These are phyloP conservation scores for Euzetes globulus DNA, from an alignment of 2,888 invertebrate species.

Conservation along the genomic window DNA sequence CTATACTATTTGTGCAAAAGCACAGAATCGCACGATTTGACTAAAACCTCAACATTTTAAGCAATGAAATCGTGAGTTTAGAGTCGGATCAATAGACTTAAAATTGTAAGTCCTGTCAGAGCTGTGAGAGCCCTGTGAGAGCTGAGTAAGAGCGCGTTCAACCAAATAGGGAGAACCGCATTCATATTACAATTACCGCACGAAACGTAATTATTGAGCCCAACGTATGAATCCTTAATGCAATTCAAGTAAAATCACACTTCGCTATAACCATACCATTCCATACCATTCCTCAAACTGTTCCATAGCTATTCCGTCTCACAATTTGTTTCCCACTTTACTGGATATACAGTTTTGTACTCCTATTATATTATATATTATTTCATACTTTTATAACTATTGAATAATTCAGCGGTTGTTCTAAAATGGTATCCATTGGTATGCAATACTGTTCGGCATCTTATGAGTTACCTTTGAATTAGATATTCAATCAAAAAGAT, in stretches of 20 bases:
- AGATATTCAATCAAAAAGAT: slow-evolving; percentile 27
- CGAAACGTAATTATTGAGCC: slow-evolving; percentile 27
- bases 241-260: slow-evolving; percentile 28
- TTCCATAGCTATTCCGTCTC: neutral
- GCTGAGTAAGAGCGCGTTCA: neutral
- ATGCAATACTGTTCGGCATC: slow-evolving; percentile 10
- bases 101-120: slow-evolving; percentile 18
- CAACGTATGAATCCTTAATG: slow-evolving; percentile 27
- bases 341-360: neutral
- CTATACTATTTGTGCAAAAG: neutral
- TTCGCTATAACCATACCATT: neutral
- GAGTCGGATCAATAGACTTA: slow-evolving; percentile 26
- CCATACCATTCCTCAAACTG: neutral
- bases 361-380: neutral
- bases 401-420: slow-evolving; percentile 23
- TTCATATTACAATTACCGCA: slow-evolving; percentile 28
- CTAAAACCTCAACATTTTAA: slow-evolving; percentile 21
- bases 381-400: slow-evolving; percentile 18
- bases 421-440: neutral
- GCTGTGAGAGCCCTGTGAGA: neutral
- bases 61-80: slow-evolving; percentile 29
- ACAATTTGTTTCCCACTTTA: neutral
- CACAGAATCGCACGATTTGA: slow-evolving; percentile 23
- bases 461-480: neutral
- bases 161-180: slow-evolving; percentile 1